Base-by-base conservation (phyloP, 2,113 vertebrate genomes). In the Podocnemis expansa region DNA sequence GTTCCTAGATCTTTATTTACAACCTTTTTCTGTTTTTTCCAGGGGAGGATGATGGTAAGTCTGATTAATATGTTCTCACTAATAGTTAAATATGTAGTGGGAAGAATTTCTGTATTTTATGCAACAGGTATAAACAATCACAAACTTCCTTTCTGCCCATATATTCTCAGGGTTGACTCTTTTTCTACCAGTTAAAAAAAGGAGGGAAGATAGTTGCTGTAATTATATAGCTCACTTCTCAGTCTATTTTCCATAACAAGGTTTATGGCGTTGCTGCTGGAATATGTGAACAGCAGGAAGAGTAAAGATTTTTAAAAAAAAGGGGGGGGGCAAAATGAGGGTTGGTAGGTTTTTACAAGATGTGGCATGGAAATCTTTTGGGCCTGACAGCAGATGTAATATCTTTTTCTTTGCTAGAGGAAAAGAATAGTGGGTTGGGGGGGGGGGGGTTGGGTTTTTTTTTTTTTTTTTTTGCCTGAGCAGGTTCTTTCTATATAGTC, bases 41-140 rank as follows among this genome's bases (percentile, higher is more conserved):
- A 99, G 99, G 99, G 93, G 98, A 99, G 80, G 99, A 99, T 93
- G 98, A 99, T 94, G 99, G 99, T 99, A 98, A 99, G 99, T 99
- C 41, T 55, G 90, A 89, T 52, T 52, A 60, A 49, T 94, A 76
- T 19, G 93, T 91, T 96, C 17, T 82, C 29, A 93, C 43, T 63
- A 81, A 52, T 86, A 79, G 52, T 86, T 11, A 87, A 88, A 51
- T 80, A 91, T 88, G n/a, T 45, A 31, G 89, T 87, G 11, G 29
- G 38, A 52, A 34, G 21, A 38, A 91, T 10, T 76, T 87, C 75
- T 78, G 31, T 21, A 31, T 21, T 73, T 52, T 91, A 16, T 41
- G 27, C 47, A 47, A 47, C 47, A 47, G 10, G 47, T 47, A n/a
- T n/a, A 47, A 47, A 47, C 47, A 47, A 47, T 47, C 19, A 11